Evolutionary conservation across 64 coral and sea anemone genomes (phyloP).

Genomic region (Stichodactyla mertensii): DNA sequence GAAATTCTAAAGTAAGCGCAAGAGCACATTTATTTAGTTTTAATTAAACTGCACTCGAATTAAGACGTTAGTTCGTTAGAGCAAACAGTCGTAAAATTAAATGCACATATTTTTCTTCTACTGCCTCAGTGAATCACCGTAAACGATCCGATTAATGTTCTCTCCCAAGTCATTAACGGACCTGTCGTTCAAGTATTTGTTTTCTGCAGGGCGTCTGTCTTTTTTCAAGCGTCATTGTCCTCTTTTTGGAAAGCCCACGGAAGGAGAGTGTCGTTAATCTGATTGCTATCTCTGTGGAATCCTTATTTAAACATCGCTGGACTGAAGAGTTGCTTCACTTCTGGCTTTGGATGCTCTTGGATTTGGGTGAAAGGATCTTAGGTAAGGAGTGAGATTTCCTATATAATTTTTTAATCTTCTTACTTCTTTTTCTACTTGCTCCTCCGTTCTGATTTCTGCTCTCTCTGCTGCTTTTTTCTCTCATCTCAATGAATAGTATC

Average conservation of each 20-base stretch:
- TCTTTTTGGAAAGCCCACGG: neutral
- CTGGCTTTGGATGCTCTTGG: neutral
- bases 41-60: neutral
- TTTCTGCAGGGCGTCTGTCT: neutral
- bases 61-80: neutral
- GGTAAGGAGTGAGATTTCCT: neutral
- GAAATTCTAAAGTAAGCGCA: neutral
- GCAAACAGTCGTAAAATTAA: neutral
- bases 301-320: neutral
- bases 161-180: neutral
- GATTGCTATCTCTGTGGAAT: neutral
- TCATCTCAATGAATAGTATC: too few relatives aligned
- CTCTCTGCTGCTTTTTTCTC: too few relatives aligned
- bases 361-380: neutral
- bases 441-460: too few relatives aligned
- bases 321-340: neutral
- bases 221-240: neutral
- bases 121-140: too few relatives aligned
- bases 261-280: neutral
- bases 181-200: neutral
- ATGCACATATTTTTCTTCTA: neutral
- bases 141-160: neutral
- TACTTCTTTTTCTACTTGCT: too few relatives aligned
- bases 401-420: too few relatives aligned
- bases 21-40: neutral